Percentiles rank a stretch among this genome's conserved stretches.
Evolutionary conservation across 2,113 vertebrate genomes (phyloP).

Genomic region (Carassius gibelio): DNA sequence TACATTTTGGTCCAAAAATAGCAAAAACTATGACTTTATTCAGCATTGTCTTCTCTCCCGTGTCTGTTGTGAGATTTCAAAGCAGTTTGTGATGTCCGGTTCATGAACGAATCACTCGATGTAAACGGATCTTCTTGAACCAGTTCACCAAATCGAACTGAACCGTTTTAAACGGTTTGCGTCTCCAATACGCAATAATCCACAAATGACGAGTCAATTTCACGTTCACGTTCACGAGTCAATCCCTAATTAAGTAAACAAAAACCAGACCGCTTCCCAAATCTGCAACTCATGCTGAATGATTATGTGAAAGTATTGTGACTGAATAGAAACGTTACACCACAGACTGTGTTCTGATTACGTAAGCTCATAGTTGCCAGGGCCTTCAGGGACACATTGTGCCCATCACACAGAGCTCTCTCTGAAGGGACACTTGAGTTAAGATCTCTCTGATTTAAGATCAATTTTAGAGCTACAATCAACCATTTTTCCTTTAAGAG

Average conservation of each 20-base stretch:
- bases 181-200: too few relatives aligned
- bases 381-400: conserved; percentile 24
- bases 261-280: not conserved
- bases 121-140: too few relatives aligned
- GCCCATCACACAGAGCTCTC: not conserved
- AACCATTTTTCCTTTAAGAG: not conserved
- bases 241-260: not conserved
- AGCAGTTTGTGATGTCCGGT: too few relatives aligned
- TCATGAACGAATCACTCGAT: too few relatives aligned
- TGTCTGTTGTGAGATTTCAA: too few relatives aligned
- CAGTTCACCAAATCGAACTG: too few relatives aligned
- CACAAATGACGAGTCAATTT: too few relatives aligned
- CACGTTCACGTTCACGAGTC: too few relatives aligned
- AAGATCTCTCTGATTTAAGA: conserved; percentile 20
- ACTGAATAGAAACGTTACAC: conserved; percentile 20
- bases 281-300: conserved; percentile 15
- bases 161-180: too few relatives aligned
- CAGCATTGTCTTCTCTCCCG: too few relatives aligned
- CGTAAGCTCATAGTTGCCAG: conserved; percentile 25
- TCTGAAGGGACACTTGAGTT: conserved; percentile 18
- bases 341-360: conserved; percentile 37
- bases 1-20: too few relatives aligned
- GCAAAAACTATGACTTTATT: too few relatives aligned
- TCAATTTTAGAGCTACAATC: not conserved
- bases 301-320: conserved; percentile 6